Base-by-base conservation (phyloP, 1,140 invertebrate species). In the Cepaea nemoralis region DNA sequence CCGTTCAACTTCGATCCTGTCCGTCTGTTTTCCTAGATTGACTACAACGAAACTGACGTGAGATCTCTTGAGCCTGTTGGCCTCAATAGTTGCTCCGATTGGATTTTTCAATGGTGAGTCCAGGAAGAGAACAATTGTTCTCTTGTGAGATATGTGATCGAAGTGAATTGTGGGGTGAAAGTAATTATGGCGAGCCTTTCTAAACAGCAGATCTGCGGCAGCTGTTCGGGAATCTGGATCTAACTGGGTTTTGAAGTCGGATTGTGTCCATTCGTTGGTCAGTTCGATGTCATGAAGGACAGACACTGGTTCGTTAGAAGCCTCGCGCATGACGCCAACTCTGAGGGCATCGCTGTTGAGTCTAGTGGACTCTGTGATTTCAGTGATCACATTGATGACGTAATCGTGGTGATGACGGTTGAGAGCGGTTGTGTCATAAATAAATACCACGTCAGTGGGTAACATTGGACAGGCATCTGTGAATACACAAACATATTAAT, bases 221-320 rank as follows among this genome's bases (percentile, higher is more conserved):
- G 74, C 48, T 24, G 5, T 31, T 10, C 40, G 42, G 16, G 74
- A 12, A 59, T 76, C 45, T 10, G 31, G 37, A 35, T 76, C 74
- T 27, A 76, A 27, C 10, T 37, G 33, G 35, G 10, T 55, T 76
- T 59, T 76, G 55, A 76, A 76, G 45, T 76, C 33, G 3, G 48
- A 31, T 12, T 35, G n/a, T 12, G 45, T 63, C 74, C 74, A 76
- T 31, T 76, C 35, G 31, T 76, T 76, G 12, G 74, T 76, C 27
- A 76, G 48, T 33, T 76, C 74, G 31, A 76, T 76, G 48, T 76
- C 74, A 48, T 12, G 67, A 33, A 76, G 48, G n/a, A 35, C 24
- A 12, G 42, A 10, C 6, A 5, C 27, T 24, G 6, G 2, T 2
- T 31, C 10, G 14, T 19, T 37, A 6, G 74, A 27, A 3, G 74